Conservation (phyloP, 2,113 vertebrate species). For the Actenoides lindsayi region DNA sequence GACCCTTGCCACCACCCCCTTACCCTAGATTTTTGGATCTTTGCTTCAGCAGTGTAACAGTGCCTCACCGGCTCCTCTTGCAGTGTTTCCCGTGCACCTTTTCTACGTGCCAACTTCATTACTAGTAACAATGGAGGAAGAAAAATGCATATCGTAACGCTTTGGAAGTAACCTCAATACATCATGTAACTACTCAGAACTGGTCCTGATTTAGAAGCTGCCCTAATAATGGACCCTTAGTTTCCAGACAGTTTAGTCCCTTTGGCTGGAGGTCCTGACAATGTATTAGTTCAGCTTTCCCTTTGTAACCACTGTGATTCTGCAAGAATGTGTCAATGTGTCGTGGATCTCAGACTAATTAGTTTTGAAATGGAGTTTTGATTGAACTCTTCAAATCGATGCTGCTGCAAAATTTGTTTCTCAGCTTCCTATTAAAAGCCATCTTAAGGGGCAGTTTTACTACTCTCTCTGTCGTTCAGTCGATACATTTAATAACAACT, state of each 20-base stretch:
- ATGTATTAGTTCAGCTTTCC: conserved; percentile 78
- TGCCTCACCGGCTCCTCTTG: not conserved
- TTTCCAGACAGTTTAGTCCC: conserved; percentile 52
- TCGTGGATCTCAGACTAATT: conserved; percentile 98
- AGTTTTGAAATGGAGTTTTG: conserved; percentile 99
- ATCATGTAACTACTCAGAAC: not conserved
- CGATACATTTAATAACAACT: conserved; percentile 93
- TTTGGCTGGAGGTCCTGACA: conserved; percentile 71
- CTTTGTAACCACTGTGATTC: conserved; percentile 81
- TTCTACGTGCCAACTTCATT: not conserved
- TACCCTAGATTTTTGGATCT: not conserved
- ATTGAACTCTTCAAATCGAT: conserved; percentile 99
- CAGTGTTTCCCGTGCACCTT: not conserved
- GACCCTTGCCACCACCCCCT: not conserved
- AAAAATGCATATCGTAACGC: not conserved
- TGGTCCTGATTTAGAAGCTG: not conserved
- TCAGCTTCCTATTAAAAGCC: conserved; percentile 92
- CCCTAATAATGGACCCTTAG: not conserved
- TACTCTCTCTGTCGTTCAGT: conserved; percentile 88
- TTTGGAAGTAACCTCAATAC: not conserved
- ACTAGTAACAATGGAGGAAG: not conserved
- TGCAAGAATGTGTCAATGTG: conserved; percentile 88
- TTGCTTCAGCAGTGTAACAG: not conserved
- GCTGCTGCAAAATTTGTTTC: conserved; percentile 97
- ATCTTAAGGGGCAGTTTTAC: conserved; percentile 91